Percentiles rank a stretch among this genome's conserved stretches.
Evolutionary conservation across 2,797 vertebrate genomes (phyloP).

Genomic region (Sebastes elongatus): DNA sequence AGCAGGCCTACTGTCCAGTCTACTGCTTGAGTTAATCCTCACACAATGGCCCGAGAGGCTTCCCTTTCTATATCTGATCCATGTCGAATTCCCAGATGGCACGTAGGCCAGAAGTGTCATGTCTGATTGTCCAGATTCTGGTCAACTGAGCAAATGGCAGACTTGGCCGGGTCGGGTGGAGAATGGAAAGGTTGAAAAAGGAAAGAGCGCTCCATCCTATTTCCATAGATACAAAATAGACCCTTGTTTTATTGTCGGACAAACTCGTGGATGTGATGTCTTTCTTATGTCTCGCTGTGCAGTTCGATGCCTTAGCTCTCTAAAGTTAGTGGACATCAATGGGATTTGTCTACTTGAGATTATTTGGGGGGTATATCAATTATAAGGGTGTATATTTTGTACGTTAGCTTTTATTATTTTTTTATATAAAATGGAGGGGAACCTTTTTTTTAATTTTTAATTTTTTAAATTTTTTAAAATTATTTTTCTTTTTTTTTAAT

Average conservation of each 20-base stretch:
- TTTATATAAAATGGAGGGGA: too few species aligned
- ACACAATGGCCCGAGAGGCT: constrained; percentile 61
- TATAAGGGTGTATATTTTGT: too few species aligned
- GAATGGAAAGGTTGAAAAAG: constrained; percentile 32
- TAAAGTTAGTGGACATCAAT: not conserved
- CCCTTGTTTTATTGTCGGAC: not conserved
- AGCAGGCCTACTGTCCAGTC: constrained; percentile 75
- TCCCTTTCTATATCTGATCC: constrained; percentile 68
- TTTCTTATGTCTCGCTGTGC: not conserved
- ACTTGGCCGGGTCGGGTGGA: constrained; percentile 24
- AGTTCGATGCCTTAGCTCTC: not conserved
- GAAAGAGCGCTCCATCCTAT: not conserved
- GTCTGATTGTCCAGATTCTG: constrained; percentile 64
- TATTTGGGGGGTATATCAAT: too few species aligned
- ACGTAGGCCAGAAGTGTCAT: constrained; percentile 64
- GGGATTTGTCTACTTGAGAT: not conserved
- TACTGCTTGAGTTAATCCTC: constrained; percentile 76
- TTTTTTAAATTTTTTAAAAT: too few species aligned
- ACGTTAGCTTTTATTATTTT: too few species aligned
- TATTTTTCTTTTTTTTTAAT: too few species aligned
- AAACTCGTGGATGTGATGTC: not conserved
- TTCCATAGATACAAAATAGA: not conserved
- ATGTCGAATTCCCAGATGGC: constrained; percentile 72
- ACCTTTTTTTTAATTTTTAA: too few species aligned
- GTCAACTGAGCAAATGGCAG: constrained; percentile 63